Conservation (phyloP, 2,888 invertebrate genomes). For the Apodemia zela region DNA sequence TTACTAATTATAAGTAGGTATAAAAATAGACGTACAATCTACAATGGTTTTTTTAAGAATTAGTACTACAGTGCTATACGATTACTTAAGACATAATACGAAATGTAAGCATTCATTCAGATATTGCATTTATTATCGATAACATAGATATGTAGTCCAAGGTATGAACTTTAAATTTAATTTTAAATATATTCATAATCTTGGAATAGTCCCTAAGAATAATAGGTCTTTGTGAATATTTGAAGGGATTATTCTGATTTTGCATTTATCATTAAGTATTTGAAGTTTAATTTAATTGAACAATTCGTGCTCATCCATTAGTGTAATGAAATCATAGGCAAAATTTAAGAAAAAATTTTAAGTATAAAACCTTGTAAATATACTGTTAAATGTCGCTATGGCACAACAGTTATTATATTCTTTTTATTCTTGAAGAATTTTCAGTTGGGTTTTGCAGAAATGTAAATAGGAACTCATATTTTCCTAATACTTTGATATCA, state of each 20-base stretch:
- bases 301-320: slow-evolving; percentile 16
- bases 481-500: slow-evolving; percentile 22
- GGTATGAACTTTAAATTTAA: slow-evolving; percentile 29
- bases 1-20: slow-evolving; percentile 45
- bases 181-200: slow-evolving; percentile 28
- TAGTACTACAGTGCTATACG: slow-evolving; percentile 30
- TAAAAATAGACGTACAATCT: slow-evolving; percentile 34
- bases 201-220: slow-evolving; percentile 74
- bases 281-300: slow-evolving; percentile 25
- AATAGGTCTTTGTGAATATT: slow-evolving; percentile 34
- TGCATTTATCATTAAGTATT: slow-evolving; percentile 29
- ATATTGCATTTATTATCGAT: slow-evolving; percentile 58
- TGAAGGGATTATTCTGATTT: slow-evolving; percentile 71
- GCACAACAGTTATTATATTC: slow-evolving; percentile 44
- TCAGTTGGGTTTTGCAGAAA: slow-evolving; percentile 79
- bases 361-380: slow-evolving; percentile 56
- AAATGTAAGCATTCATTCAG: slow-evolving; percentile 39
- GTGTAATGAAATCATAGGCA: background rate
- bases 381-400: slow-evolving; percentile 45
- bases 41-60: slow-evolving; percentile 27
- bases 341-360: background rate
- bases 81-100: slow-evolving; percentile 23
- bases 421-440: slow-evolving; percentile 59
- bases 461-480: slow-evolving; percentile 25
- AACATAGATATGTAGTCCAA: slow-evolving; percentile 36